These are phyloP conservation scores for Epinotia nisella DNA, from an alignment of 2,888 invertebrate species.

Conservation along the genomic window DNA sequence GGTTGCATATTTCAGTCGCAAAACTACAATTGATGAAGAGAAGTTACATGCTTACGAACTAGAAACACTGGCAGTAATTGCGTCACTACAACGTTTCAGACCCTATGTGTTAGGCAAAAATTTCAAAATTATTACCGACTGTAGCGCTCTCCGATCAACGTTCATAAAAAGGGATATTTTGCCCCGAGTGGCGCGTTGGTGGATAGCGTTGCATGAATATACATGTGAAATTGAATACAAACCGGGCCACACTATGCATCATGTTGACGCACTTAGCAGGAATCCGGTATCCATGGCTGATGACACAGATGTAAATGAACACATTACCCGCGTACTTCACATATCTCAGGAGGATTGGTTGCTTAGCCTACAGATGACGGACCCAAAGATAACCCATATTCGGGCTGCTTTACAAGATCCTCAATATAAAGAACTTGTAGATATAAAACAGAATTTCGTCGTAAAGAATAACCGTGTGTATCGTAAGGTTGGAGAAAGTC, in stretches of 20 bases:
- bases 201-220: constrained; percentile 43
- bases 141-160: constrained; percentile 47
- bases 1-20: constrained; percentile 43
- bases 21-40: constrained; percentile 47
- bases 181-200: constrained; percentile 47
- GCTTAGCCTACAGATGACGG: constrained; percentile 1
- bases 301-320: background rate
- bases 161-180: constrained; percentile 47
- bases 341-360: constrained; percentile 13
- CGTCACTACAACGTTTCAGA: constrained; percentile 46
- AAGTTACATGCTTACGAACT: constrained; percentile 48
- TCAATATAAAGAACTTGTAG: background rate
- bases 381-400: constrained; percentile 1
- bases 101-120: constrained; percentile 46
- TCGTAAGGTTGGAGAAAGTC: constrained; percentile 3
- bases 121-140: constrained; percentile 48
- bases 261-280: constrained; percentile 38
- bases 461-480: background rate
- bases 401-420: background rate
- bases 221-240: constrained; percentile 42
- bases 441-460: background rate
- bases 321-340: background rate
- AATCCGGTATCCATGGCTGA: background rate
- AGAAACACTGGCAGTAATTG: constrained; percentile 46
- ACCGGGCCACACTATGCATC: constrained; percentile 10